Evolutionary conservation across 2,888 invertebrate genomes (phyloP).

Genomic region (Ashinkailepas kermadecensis): DNA sequence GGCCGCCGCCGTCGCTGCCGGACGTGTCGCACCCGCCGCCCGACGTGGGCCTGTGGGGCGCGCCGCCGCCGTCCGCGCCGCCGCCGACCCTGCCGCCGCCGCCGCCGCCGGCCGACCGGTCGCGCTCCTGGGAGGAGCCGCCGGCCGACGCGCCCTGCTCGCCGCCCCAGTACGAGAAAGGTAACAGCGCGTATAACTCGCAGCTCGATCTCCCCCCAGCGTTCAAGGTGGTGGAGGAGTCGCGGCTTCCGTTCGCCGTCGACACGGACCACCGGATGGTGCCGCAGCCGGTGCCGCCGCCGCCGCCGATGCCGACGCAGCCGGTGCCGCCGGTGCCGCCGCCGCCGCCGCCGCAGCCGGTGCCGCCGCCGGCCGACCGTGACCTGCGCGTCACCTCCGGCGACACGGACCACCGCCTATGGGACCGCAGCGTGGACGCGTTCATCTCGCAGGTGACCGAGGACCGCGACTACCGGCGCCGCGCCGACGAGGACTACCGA

Average conservation of each 20-base stretch:
- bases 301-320: not conserved
- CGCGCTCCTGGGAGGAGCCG: conserved; percentile 2
- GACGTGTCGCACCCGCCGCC: not conserved
- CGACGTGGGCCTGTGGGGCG: not conserved
- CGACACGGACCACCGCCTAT: not conserved
- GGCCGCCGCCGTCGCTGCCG: conserved; percentile 9
- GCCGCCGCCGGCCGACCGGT: not conserved
- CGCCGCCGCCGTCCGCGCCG: no score
- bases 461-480: conserved; percentile 18
- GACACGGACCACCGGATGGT: conserved; percentile 3
- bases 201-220: conserved; percentile 6
- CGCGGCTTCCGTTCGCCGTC: not conserved
- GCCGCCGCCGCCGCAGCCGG: not conserved
- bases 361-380: not conserved
- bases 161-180: conserved; percentile 14
- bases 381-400: not conserved
- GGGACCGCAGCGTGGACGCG: conserved; percentile 15
- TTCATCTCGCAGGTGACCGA: conserved; percentile 20
- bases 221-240: conserved; percentile 8
- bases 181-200: conserved; percentile 11
- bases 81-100: no score
- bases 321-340: not conserved
- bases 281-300: not conserved
- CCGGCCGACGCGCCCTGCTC: not conserved
- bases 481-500: conserved; percentile 1